These are phyloP conservation scores for Horisme vitalbata DNA, from an alignment of 2,888 invertebrate genomes.

Conservation along the genomic window DNA sequence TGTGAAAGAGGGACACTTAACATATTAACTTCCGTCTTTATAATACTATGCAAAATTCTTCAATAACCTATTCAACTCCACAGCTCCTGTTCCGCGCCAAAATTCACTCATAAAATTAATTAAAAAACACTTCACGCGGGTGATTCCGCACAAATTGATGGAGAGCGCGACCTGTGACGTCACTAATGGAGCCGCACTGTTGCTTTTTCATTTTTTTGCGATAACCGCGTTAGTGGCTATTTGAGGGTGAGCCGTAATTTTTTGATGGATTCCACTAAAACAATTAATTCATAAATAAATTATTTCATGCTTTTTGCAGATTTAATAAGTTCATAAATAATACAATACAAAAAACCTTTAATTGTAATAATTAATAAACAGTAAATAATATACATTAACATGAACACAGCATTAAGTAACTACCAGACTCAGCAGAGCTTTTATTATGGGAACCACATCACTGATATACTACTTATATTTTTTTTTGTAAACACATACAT, in stretches of 20 bases:
- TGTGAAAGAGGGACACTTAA: too few relatives aligned
- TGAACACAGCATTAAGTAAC: too few relatives aligned
- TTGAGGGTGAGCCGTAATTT: constrained; percentile 42
- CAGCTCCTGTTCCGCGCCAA: constrained; percentile 45
- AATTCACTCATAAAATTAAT: constrained; percentile 80
- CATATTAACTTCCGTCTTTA: background rate
- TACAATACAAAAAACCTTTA: too few relatives aligned
- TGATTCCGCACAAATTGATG: constrained; percentile 79
- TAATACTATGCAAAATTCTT: background rate
- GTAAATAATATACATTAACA: too few relatives aligned
- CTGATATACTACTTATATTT: too few relatives aligned
- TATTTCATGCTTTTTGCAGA: background rate
- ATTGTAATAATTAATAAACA: too few relatives aligned
- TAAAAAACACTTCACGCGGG: constrained; percentile 80
- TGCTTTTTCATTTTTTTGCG: constrained; percentile 51
- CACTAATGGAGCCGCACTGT: constrained; percentile 74
- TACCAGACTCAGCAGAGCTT: too few relatives aligned
- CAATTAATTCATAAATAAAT: constrained; percentile 6
- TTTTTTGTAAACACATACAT: too few relatives aligned
- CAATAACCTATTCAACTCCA: constrained; percentile 39
- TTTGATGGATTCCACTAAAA: constrained; percentile 32
- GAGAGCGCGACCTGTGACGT: constrained; percentile 68
- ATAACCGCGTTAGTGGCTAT: constrained; percentile 51
- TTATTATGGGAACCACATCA: too few relatives aligned
- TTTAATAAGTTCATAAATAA: too few relatives aligned